Base-by-base conservation (phyloP, 2,888 invertebrate species). In the Chalcis sispes region DNA sequence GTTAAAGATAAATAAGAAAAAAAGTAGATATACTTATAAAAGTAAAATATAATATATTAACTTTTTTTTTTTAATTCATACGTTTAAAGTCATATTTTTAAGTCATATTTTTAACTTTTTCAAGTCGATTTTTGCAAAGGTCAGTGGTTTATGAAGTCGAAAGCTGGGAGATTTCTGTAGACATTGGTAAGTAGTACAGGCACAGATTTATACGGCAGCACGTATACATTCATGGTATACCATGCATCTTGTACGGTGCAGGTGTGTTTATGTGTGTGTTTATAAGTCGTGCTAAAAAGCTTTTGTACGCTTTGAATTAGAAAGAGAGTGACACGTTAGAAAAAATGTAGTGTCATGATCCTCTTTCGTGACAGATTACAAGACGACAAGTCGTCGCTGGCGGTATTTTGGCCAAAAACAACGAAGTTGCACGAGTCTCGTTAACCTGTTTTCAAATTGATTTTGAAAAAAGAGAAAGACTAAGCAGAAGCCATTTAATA, bases 161-260 rank as follows among this genome's bases (percentile, higher is more conserved):
- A 69, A 59, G 48, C 59, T 52, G 27, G 4, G 40, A 13, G 1
- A 70, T 32, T 61, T 61, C 46, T 42, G 71, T 20, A 32, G 29
- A 42, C 15, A 52, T 4, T n/a, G 32, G 59, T 70, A 70, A 70
- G 70, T 61, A 48, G 48, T 70, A 70, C 48, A 32, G 48, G 32
- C 36, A n/a, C 59, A 5, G 46, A 59, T 69, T 23, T 70, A 59
- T n/a, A 46, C 58, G 46, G 15, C 46, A 23, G 27, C 46, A 15
- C 48, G 46, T 20, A 48, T 8, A 48, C 18, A 20, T 48, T 4
- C 20, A 20, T 13, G 8, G 3, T 48, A 48, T 2, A n/a, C 20
- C 2, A 20, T 32, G 2, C 20, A 32, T 18, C 2, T 5, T 32
- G 2, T 10, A 32, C 7, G 29, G 8, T 4, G 5, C 7, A 7